A percentile compares a stretch with the other conserved stretches of the same genome.
Evolutionary conservation across 2,113 vertebrate genomes (phyloP).

Genomic region (Eubucco bourcierii): DNA sequence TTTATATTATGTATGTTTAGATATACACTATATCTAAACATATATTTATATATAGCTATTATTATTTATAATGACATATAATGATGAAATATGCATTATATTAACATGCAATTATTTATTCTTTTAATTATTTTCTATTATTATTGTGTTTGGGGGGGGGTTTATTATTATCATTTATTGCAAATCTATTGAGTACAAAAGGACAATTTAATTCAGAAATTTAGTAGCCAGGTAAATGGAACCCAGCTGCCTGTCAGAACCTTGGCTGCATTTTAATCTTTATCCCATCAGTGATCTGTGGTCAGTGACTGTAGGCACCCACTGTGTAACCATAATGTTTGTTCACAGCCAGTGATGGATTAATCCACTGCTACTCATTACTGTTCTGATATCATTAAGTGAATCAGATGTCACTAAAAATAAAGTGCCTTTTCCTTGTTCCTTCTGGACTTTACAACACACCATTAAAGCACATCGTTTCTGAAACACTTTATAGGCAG

Average conservation of each 20-base stretch:
- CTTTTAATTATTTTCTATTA: too few species aligned
- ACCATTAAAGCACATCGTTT: background rate
- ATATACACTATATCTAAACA: too few species aligned
- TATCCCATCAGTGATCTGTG: background rate
- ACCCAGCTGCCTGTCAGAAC: background rate
- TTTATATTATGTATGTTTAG: too few species aligned
- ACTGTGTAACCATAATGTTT: background rate
- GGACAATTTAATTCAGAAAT: background rate
- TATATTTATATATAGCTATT: too few species aligned
- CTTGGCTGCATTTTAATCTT: background rate
- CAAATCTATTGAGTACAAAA: background rate
- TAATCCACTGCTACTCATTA: background rate
- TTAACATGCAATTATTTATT: too few species aligned
- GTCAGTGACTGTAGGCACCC: background rate
- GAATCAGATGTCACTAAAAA: background rate
- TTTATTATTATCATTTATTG: background rate
- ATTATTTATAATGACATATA: too few species aligned
- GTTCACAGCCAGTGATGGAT: background rate
- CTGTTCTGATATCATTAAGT: background rate
- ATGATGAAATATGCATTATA: too few species aligned
- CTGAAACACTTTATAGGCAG: background rate
- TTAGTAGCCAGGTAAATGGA: background rate
- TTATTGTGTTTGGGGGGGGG: too few species aligned
- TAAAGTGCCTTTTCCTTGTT: background rate
- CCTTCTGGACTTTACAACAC: background rate